A percentile compares a stretch with the other conserved stretches of the same genome.
Evolutionary conservation across 2,888 invertebrate genomes (phyloP).

Genomic region (Bombyx huttoni): DNA sequence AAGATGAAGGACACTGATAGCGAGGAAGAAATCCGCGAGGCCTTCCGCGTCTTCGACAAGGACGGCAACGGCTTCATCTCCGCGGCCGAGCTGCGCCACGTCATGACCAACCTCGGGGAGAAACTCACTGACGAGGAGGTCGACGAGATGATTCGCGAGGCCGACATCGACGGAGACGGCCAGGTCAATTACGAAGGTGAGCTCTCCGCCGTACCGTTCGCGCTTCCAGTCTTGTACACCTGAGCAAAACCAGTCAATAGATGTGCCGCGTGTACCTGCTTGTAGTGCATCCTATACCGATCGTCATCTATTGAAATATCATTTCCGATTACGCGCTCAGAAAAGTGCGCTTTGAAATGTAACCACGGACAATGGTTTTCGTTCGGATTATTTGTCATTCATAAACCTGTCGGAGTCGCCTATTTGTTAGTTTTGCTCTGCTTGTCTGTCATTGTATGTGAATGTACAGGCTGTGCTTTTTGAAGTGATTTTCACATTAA

Average conservation of each 20-base stretch:
- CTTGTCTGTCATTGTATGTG: background rate
- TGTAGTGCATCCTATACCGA: too few species aligned
- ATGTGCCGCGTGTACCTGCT: background rate
- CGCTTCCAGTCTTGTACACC: background rate
- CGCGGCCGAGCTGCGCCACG: constrained; percentile 97
- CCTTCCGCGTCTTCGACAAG: constrained; percentile 99
- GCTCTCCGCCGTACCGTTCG: constrained; percentile 8
- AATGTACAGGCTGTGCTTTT: constrained; percentile 1
- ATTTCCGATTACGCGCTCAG: background rate
- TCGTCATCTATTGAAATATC: background rate
- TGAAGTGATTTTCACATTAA: background rate
- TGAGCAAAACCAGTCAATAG: background rate
- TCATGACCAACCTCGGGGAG: constrained; percentile 99
- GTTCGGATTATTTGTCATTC: background rate
- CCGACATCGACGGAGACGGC: constrained; percentile 98
- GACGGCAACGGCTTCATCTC: constrained; percentile 99
- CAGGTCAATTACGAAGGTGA: constrained; percentile 98
- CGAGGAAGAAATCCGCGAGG: constrained; percentile 99
- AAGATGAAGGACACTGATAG: constrained; percentile 99
- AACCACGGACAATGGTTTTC: background rate
- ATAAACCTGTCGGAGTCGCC: background rate
- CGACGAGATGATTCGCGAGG: constrained; percentile 99
- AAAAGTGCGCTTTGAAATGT: background rate
- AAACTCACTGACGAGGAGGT: constrained; percentile 99
- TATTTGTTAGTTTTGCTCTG: constrained; percentile 1